A percentile compares a stretch with the other conserved stretches of the same genome.
These are phyloP conservation scores for Marronus borbonicus DNA, from an alignment of 2,888 invertebrate genomes.

Conservation along the genomic window DNA sequence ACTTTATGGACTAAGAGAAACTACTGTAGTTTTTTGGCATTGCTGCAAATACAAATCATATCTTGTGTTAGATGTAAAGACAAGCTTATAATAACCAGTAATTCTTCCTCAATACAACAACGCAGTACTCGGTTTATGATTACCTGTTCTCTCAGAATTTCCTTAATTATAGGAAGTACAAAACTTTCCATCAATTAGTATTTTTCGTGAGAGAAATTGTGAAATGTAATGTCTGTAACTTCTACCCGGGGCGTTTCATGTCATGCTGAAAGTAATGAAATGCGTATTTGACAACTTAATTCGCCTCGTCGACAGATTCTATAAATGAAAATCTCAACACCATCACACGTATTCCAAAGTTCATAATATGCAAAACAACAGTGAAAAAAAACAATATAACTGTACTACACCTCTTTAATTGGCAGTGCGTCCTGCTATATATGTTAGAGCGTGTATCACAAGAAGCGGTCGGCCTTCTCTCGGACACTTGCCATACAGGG, in stretches of 20 bases:
- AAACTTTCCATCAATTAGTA: too few relatives aligned
- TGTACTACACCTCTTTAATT: constrained; percentile 50
- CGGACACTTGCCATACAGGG: constrained; percentile 54
- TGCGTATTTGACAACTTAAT: constrained; percentile 6
- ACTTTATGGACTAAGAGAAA: too few relatives aligned
- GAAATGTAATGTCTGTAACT: neutral
- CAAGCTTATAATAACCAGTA: too few relatives aligned
- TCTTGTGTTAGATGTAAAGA: too few relatives aligned
- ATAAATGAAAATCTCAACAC: constrained; percentile 20
- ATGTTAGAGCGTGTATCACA: constrained; percentile 44
- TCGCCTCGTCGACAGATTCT: neutral
- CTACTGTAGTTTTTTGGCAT: too few relatives aligned
- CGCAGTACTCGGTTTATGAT: too few relatives aligned
- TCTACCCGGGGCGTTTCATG: neutral
- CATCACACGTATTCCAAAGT: constrained; percentile 3
- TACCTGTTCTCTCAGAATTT: too few relatives aligned
- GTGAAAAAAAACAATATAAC: constrained; percentile 44
- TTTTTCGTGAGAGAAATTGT: too few relatives aligned
- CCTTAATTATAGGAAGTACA: too few relatives aligned
- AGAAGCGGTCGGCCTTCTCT: constrained; percentile 54
- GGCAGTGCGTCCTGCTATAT: constrained; percentile 45
- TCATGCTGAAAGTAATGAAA: neutral
- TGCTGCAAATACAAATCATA: too few relatives aligned
- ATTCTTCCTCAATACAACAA: too few relatives aligned
- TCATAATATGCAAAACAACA: constrained; percentile 40